A percentile compares a stretch with the other conserved stretches of the same genome.
These are phyloP conservation scores for Agrochola litura DNA, from an alignment of 2,888 invertebrate genomes.

Conservation along the genomic window DNA sequence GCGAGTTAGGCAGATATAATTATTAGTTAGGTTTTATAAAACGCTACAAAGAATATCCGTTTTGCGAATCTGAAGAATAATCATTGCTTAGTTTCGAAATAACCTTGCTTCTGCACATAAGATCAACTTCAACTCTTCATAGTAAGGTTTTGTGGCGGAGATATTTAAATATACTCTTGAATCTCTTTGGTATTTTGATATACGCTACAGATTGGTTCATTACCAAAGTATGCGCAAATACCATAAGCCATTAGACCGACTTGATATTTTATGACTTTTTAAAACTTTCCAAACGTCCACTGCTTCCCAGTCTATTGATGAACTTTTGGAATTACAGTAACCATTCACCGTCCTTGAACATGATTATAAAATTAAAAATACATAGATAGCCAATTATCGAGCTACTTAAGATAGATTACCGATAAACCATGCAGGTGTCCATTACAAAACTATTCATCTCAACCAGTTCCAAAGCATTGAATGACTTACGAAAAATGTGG, in stretches of 20 bases:
- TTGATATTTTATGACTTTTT: not conserved
- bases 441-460: not conserved
- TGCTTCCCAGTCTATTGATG: not conserved
- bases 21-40: slow-evolving; percentile 3
- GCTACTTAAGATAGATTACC: not conserved
- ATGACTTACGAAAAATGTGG: not conserved
- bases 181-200: not conserved
- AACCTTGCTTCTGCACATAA: not conserved
- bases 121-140: not conserved
- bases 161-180: not conserved
- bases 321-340: not conserved
- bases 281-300: not conserved
- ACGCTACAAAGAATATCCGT: slow-evolving; percentile 7
- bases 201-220: not conserved
- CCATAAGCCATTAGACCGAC: too few relatives aligned
- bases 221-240: not conserved
- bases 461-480: not conserved
- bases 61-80: slow-evolving; percentile 5
- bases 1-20: slow-evolving; percentile 1
- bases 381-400: not conserved
- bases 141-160: not conserved
- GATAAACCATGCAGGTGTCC: slow-evolving; percentile 2
- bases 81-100: not conserved
- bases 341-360: slow-evolving; percentile 9
- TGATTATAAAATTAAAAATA: not conserved